These are phyloP conservation scores for Panopea generosa DNA, from an alignment of 2,888 invertebrate species.

Conservation along the genomic window DNA sequence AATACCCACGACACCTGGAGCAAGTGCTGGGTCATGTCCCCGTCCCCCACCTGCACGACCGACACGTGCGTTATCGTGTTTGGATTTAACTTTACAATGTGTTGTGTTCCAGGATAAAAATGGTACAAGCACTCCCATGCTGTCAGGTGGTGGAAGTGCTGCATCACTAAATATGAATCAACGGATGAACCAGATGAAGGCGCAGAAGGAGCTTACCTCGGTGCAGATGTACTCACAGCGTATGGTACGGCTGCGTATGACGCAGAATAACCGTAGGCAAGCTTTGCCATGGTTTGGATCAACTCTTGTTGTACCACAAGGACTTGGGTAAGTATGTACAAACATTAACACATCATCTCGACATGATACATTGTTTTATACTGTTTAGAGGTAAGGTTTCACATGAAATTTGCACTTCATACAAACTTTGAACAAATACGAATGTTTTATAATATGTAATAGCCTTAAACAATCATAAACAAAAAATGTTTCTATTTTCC, in stretches of 20 bases:
- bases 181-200: constrained; percentile 59
- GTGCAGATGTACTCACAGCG: constrained; percentile 70
- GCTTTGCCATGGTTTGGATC: constrained; percentile 64
- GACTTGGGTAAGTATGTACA: constrained; percentile 55
- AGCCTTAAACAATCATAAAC: no score
- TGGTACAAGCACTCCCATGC: constrained; percentile 20
- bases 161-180: constrained; percentile 71
- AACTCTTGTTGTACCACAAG: constrained; percentile 54
- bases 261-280: constrained; percentile 70
- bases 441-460: no score
- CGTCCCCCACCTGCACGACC: constrained; percentile 51
- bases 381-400: no score
- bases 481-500: no score
- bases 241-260: constrained; percentile 71
- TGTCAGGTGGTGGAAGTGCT: constrained; percentile 25
- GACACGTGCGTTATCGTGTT: constrained; percentile 49
- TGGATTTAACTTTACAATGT: constrained; percentile 63
- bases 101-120: constrained; percentile 62
- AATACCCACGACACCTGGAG: background rate
- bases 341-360: no score
- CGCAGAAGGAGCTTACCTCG: constrained; percentile 60
- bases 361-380: no score
- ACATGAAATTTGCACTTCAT: no score
- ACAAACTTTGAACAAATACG: no score
- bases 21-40: constrained; percentile 41